Conservation (phyloP, 2,797 vertebrate species). For the Choloepus didactylus region DNA sequence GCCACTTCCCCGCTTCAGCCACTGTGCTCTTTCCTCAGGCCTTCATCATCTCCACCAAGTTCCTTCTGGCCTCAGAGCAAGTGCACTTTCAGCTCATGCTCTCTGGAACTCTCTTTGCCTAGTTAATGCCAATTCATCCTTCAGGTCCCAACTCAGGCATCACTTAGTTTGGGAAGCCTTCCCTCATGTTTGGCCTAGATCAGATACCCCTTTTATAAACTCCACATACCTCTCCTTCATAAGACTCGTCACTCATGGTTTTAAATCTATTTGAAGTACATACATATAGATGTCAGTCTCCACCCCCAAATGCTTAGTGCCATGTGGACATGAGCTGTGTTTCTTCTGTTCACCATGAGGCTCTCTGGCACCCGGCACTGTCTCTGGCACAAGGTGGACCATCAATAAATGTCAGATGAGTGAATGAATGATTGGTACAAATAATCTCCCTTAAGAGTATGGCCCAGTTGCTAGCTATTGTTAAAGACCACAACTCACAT, state of each 20-base stretch:
- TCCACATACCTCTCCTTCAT: neutral
- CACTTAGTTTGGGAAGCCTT: neutral
- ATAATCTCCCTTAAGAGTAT: neutral
- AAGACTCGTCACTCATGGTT: neutral
- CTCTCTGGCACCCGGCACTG: neutral
- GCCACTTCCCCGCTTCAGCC: neutral
- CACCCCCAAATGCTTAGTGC: neutral
- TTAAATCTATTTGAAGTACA: neutral
- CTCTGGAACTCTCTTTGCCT: neutral
- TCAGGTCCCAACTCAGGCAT: neutral
- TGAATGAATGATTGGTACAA: neutral
- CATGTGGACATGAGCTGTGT: neutral
- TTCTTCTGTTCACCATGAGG: slow-evolving; percentile 27
- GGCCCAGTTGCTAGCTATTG: neutral
- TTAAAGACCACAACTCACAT: neutral
- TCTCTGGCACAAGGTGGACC: neutral
- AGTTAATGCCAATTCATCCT: neutral
- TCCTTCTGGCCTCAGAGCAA: neutral
- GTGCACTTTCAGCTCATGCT: neutral
- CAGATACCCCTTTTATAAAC: neutral
- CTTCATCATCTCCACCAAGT: neutral
- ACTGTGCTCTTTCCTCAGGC: neutral
- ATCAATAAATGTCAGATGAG: neutral
- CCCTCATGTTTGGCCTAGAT: neutral
- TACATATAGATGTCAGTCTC: neutral